Evolutionary conservation across 2,888 invertebrate genomes (phyloP).

Genomic region (Pocota personata): DNA sequence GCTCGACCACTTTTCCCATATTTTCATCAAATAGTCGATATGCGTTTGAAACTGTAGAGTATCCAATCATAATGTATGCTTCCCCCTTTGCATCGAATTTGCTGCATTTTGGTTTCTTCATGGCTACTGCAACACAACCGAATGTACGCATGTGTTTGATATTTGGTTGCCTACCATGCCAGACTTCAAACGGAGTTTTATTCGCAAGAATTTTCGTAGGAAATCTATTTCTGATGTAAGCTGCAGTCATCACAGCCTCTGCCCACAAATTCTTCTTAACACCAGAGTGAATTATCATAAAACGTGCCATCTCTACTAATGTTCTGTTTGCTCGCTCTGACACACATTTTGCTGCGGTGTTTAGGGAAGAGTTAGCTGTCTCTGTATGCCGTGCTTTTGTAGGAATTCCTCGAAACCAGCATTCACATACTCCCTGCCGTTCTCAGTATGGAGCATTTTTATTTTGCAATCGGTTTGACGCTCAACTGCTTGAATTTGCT

Average conservation of each 20-base stretch:
- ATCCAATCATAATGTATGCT: slow-evolving; percentile 54
- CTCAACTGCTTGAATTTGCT: too few relatives aligned
- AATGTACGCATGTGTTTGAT: slow-evolving; percentile 59
- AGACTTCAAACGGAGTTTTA: slow-evolving; percentile 15
- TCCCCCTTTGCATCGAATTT: slow-evolving; percentile 64
- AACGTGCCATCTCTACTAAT: too few relatives aligned
- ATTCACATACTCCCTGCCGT: too few relatives aligned
- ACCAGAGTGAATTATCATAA: too few relatives aligned
- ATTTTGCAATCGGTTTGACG: too few relatives aligned
- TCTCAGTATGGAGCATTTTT: too few relatives aligned
- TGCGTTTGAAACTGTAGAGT: slow-evolving; percentile 34
- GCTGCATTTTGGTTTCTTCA: slow-evolving; percentile 43
- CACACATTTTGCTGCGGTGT: too few relatives aligned
- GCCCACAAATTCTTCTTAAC: too few relatives aligned
- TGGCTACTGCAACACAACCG: slow-evolving; percentile 56
- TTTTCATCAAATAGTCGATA: slow-evolving; percentile 35
- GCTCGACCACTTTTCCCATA: slow-evolving; percentile 27
- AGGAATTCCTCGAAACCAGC: slow-evolving; percentile 14
- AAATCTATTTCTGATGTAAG: too few relatives aligned
- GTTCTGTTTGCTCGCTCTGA: too few relatives aligned
- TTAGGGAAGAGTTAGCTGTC: neutral
- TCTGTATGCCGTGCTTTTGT: slow-evolving; percentile 52
- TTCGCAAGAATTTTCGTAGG: too few relatives aligned
- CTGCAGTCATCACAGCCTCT: too few relatives aligned
- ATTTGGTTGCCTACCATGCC: slow-evolving; percentile 49